Evolutionary conservation across 2,888 invertebrate genomes (phyloP), one percentile per base, ranked within the genome.

Genomic region (Cheilosia variabilis): DNA sequence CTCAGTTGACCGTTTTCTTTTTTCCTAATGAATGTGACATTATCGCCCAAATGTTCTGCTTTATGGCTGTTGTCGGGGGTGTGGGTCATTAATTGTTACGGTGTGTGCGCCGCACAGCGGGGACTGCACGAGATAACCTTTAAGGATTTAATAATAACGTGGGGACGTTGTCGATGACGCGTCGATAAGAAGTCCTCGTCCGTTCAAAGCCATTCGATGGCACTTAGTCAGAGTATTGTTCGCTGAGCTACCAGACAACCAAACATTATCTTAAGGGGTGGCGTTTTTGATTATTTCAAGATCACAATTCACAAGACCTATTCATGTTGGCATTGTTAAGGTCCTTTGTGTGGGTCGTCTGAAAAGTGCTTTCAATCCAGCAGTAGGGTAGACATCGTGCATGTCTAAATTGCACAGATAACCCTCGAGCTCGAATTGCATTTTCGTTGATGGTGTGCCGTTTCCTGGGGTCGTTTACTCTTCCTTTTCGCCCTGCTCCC

Each of bases 191-290:
- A 50, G 15, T 41, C 57, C 55, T 58, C 22, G 50, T 55, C 9
- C 37, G 27, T 15, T 41, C 47, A 43, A 34, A 62, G 63, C 60
- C 65, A 53, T 13, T 60, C 22, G 47, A 79, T 71, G 75, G 62
- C 31, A 71, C 80, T 76, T 55, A 69, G 78, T 10, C 68, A 27
- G 52, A 52, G 47, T 17, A 79, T 79, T 79, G 83, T 78, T 84
- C 55, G 58, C 15, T 37, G 57, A 68, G 53, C 17, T 73, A 41
- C 45, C 45, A 34, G 76, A 22, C 72, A 22, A 37, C 13, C 37
- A 71, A 68, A 75, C 19, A 22, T 57, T 50, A 50, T 31, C 22
- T 37, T 37, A 63, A 65, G 50, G 17, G 5, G 45, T 37, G 53
- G 45, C 27, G 66, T 55, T 55, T 0, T 57, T 19, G 43, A 52